phyloP scores from a whole-genome alignment of 2,797 vertebrate species.

The Phrynocephalus vlangalii region DNA sequence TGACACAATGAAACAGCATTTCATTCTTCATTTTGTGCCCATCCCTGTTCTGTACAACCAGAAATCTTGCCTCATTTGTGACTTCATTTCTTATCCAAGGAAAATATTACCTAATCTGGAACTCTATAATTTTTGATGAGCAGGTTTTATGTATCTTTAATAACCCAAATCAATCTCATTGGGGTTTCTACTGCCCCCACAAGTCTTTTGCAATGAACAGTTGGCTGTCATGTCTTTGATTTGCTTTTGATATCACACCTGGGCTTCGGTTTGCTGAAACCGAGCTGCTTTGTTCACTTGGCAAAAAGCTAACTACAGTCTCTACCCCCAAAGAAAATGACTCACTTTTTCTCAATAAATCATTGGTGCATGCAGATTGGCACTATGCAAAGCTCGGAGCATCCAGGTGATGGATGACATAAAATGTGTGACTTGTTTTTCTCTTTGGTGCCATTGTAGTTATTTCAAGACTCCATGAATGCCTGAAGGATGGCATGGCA shows the following conservation, averaged over 20 bases:
- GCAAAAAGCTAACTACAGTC: background rate
- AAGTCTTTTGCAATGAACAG: background rate
- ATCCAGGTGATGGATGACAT: conserved; percentile 8
- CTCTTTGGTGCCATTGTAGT: background rate
- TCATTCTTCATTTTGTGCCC: too few species aligned
- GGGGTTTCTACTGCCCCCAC: background rate
- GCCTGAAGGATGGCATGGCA: background rate
- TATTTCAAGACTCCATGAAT: conserved; percentile 21
- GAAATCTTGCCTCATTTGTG: too few species aligned
- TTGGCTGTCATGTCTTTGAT: background rate
- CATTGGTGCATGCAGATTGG: conserved; percentile 14
- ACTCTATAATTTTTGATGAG: background rate
- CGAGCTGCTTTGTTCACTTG: background rate
- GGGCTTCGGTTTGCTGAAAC: conserved; percentile 15
- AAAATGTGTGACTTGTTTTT: background rate
- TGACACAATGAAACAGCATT: too few species aligned
- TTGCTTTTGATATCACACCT: conserved; percentile 4
- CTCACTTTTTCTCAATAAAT: conserved; percentile 23
- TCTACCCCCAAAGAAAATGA: conserved; percentile 10
- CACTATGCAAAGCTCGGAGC: background rate
- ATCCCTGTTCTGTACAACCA: too few species aligned
- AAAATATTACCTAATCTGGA: too few species aligned
- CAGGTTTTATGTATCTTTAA: background rate
- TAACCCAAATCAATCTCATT: background rate
- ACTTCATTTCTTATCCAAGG: too few species aligned